Evolutionary conservation across 2,888 invertebrate genomes (phyloP).

Genomic region (Ernsta delagoae): DNA sequence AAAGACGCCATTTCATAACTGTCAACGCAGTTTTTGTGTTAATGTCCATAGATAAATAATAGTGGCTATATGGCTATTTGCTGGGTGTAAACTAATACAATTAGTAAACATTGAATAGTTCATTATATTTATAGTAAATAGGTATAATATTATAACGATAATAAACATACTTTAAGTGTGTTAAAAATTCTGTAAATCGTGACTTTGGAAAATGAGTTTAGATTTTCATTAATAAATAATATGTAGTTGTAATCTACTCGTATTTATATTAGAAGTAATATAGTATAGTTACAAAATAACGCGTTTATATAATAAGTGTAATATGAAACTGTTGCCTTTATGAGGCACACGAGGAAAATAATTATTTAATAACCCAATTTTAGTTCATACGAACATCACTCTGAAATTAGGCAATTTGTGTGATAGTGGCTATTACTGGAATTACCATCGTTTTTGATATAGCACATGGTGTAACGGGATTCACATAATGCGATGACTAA

Average conservation of each 20-base stretch:
- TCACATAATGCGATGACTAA: slow-evolving; percentile 1
- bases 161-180: no score
- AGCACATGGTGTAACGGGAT: slow-evolving; percentile 3
- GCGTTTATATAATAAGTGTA: background rate
- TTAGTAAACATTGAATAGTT: no score
- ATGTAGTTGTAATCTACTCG: background rate
- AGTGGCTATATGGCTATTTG: no score
- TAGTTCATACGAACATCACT: background rate
- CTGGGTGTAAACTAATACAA: no score
- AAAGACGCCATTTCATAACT: no score
- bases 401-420: slow-evolving; percentile 20
- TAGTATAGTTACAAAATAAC: background rate
- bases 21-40: no score
- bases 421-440: slow-evolving; percentile 21
- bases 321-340: background rate
- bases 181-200: no score
- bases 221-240: no score
- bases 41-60: no score
- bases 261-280: background rate
- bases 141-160: no score
- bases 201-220: no score
- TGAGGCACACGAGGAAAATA: background rate
- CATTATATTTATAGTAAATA: no score
- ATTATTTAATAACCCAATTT: slow-evolving; percentile 23
- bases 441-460: slow-evolving; percentile 14